These are phyloP conservation scores for Tragelaphus strepsiceros DNA, from an alignment of 2,113 vertebrate genomes.

Conservation along the genomic window DNA sequence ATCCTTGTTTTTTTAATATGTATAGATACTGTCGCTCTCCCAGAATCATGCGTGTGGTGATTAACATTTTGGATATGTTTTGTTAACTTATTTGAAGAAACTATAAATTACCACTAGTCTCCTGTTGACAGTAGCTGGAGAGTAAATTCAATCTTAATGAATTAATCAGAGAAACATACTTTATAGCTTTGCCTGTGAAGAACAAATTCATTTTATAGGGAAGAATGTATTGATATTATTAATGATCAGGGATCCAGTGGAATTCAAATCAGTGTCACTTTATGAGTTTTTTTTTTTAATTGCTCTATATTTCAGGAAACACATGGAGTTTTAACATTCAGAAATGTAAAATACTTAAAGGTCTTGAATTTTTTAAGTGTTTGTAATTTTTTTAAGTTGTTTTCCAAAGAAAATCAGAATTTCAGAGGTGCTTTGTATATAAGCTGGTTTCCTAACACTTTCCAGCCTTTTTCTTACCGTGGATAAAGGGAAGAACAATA, in stretches of 20 bases:
- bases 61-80: neutral
- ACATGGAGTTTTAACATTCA: neutral
- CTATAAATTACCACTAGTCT: neutral
- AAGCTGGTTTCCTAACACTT: neutral
- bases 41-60: neutral
- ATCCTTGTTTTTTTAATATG: neutral
- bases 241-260: conserved; percentile 15
- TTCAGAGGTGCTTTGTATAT: neutral
- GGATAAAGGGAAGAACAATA: conserved; percentile 2
- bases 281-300: neutral
- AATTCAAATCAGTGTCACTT: conserved; percentile 14
- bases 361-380: conserved; percentile 1
- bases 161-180: conserved; percentile 1
- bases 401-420: neutral
- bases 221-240: neutral
- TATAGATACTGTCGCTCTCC: neutral
- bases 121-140: neutral
- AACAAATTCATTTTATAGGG: neutral
- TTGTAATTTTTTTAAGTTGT: conserved; percentile 40
- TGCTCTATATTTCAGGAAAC: conserved; percentile 7
- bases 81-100: conserved; percentile 34
- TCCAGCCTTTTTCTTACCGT: neutral
- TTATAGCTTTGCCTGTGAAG: neutral
- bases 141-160: conserved; percentile 14
- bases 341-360: neutral